Conservation (phyloP, 2,113 vertebrate species). For the Steatornis caripensis region DNA sequence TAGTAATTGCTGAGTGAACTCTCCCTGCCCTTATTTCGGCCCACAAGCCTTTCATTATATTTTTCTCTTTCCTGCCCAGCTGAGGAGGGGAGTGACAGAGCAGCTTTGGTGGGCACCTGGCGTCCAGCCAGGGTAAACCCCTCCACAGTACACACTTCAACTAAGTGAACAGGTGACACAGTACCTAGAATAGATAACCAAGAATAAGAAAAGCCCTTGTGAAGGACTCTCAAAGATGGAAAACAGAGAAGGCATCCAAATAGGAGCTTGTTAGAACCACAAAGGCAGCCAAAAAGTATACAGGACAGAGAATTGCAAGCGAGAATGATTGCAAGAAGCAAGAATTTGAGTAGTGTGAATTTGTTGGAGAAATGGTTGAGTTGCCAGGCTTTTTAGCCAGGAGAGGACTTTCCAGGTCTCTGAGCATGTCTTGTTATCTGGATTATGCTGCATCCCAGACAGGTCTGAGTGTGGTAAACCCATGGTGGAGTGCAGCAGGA, state of each 20-base stretch:
- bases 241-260: not conserved
- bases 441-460: not conserved
- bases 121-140: no score
- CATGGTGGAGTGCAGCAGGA: rapidly evolving
- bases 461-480: not conserved
- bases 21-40: no score
- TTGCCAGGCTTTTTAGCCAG: not conserved
- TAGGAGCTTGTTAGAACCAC: not conserved
- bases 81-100: no score
- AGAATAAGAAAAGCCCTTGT: not conserved
- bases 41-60: no score
- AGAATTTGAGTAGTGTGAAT: not conserved
- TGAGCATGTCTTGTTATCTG: not conserved
- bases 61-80: no score
- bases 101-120: no score
- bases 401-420: not conserved
- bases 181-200: not conserved
- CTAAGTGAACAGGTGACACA: not conserved
- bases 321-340: not conserved
- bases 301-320: not conserved
- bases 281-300: not conserved
- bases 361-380: not conserved
- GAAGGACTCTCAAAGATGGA: not conserved
- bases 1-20: no score
- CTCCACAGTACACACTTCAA: no score